Percentiles rank a stretch among this genome's conserved stretches.
phyloP scores from a whole-genome alignment of 2,888 invertebrate species.

The Phortica magna region DNA sequence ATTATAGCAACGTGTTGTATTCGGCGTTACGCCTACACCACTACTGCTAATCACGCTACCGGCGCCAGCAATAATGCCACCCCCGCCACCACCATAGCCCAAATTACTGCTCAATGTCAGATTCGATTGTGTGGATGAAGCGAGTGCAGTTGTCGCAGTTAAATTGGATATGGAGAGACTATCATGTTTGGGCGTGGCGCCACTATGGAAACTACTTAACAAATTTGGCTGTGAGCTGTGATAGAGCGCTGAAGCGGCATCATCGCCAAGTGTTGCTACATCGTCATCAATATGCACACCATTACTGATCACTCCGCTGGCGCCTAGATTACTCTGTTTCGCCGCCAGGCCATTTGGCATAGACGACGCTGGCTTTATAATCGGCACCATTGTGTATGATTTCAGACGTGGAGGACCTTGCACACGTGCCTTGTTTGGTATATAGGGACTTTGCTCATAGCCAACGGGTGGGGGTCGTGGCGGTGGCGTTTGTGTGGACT shows the following conservation, averaged over 20 bases:
- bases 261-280: conserved; percentile 44
- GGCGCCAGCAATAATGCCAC: conserved; percentile 40
- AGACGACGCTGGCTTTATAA: conserved; percentile 76
- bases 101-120: conserved; percentile 44
- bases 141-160: conserved; percentile 54
- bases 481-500: conserved; percentile 69
- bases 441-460: conserved; percentile 50
- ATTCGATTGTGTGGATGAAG: conserved; percentile 55
- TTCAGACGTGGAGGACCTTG: conserved; percentile 55
- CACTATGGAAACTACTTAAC: conserved; percentile 54
- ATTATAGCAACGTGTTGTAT: conserved; percentile 50
- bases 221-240: conserved; percentile 74
- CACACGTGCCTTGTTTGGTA: background rate
- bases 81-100: conserved; percentile 39
- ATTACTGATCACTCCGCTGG: conserved; percentile 33
- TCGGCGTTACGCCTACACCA: background rate
- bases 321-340: conserved; percentile 32
- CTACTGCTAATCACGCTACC: background rate
- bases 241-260: conserved; percentile 59
- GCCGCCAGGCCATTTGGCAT: conserved; percentile 75
- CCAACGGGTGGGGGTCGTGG: conserved; percentile 71
- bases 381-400: conserved; percentile 73
- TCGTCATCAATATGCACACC: conserved; percentile 52
- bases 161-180: conserved; percentile 67
- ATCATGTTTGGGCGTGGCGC: conserved; percentile 54